Evolutionary conservation across 2,888 invertebrate genomes (phyloP), one percentile per base, ranked within the genome.

Genomic region (Amblyteles armatorius): DNA sequence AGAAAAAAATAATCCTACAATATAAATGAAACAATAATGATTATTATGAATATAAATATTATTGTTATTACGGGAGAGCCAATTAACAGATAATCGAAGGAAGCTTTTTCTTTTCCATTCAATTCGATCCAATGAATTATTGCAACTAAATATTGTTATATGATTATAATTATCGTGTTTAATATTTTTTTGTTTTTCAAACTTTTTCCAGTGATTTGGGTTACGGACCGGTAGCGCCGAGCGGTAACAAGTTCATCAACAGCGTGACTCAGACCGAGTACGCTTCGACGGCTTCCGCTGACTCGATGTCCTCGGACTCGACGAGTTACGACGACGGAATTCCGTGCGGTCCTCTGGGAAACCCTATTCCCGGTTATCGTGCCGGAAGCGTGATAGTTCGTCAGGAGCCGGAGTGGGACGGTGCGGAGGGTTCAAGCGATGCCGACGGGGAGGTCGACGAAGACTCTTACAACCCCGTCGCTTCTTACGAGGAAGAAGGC

Each of bases 301-400:
- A 4, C 33, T 19, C 26, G 11, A 40, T 33, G 33, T 33, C 7
- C 36, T 60, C 71, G 7, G 52, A 22, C 13, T 26, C 33, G 72
- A 40, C 29, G 11, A 6, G 3, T 36, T 48, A 67, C 78, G 71
- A 40, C 7, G 33, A 65, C n/a, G 84, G n/a, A 9, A 50, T 50
- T 19, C 57, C 86, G 0, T 91, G 91, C 67, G 91, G 91, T 9
- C 89, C 90, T 0, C 5, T 90, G 6, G 91, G 91, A 4, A 86
- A 88, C 19, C 78, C 89, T 3, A 1, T 86, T 16, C 87, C 89
- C 3, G 91, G 80, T 16, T 91, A 91, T 71, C 74, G 87, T 26
- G 85, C 90, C 11, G 90, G 91, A 13, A 55, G 36, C 4, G 82
- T 91, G n/a, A 77, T 90, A 50, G 55, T 88, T 29, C 65, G 33